Percentiles rank a stretch among this genome's conserved stretches.
These are phyloP conservation scores for Eurypyga helias DNA, from an alignment of 2,113 vertebrate genomes.

Conservation along the genomic window DNA sequence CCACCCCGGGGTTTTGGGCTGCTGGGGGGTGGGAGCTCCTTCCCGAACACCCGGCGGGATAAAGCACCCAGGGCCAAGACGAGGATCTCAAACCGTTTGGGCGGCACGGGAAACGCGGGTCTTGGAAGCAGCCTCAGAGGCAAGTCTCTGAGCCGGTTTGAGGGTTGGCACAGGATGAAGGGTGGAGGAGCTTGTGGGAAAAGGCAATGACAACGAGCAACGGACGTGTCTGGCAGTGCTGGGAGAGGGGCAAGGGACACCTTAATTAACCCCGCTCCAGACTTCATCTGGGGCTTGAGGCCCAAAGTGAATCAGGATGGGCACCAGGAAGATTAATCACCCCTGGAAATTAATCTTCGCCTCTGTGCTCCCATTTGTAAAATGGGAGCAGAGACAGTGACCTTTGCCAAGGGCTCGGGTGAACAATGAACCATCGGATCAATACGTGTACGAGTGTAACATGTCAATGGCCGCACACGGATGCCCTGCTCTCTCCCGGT, in stretches of 20 bases:
- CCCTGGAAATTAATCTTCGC: conserved; percentile 16
- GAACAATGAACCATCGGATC: conserved; percentile 28
- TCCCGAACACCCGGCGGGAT: fast-evolving
- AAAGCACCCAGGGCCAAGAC: not conserved
- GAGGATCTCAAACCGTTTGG: not conserved
- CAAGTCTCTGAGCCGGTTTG: conserved; percentile 26
- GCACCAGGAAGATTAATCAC: conserved; percentile 25
- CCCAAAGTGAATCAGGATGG: not conserved
- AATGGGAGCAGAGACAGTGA: not conserved
- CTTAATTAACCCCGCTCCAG: conserved; percentile 4
- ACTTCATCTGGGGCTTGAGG: not conserved
- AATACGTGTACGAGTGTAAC: conserved; percentile 27
- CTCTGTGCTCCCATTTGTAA: not conserved
- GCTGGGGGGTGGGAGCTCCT: not conserved
- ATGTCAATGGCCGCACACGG: not conserved
- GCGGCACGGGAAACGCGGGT: not conserved
- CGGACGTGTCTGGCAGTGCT: not conserved
- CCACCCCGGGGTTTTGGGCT: fast-evolving
- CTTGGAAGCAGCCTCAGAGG: conserved; percentile 1
- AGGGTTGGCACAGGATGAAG: conserved; percentile 43
- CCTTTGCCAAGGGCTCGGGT: conserved; percentile 62
- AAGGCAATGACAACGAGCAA: not conserved
- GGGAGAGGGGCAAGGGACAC: conserved; percentile 1
- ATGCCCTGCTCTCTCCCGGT: not conserved
- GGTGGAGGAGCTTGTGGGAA: conserved; percentile 30